These are phyloP conservation scores for Pedionomus torquatus DNA, from an alignment of 2,113 vertebrate species.

Conservation along the genomic window DNA sequence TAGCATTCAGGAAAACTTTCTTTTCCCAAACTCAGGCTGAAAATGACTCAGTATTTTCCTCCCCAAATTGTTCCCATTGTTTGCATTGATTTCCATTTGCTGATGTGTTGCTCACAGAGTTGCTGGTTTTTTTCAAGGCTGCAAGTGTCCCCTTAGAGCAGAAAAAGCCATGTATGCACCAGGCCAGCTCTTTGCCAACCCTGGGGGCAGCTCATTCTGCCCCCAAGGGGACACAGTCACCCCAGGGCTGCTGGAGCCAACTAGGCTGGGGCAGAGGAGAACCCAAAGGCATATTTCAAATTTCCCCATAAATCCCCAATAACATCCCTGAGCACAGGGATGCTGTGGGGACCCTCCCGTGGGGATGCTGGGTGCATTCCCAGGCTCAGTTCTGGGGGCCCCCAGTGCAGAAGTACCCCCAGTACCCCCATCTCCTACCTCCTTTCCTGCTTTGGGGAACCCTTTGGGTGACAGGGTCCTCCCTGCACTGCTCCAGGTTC, in stretches of 20 bases:
- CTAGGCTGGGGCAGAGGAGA: neutral
- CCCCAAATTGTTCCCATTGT: neutral
- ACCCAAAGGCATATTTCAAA: neutral
- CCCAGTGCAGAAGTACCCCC: neutral
- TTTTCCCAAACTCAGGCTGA: neutral
- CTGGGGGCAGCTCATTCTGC: neutral
- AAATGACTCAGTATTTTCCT: neutral
- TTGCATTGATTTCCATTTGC: neutral
- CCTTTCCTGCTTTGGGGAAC: neutral
- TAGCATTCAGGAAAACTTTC: neutral
- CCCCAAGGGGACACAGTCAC: neutral
- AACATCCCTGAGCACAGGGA: rapidly evolving
- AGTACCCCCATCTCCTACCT: neutral
- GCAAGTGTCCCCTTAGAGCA: neutral
- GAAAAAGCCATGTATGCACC: neutral
- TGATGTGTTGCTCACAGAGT: neutral
- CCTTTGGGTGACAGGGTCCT: neutral
- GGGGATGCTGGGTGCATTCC: neutral
- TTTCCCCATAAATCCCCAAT: neutral
- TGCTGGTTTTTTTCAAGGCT: neutral
- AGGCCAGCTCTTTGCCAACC: neutral
- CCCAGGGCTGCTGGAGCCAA: neutral
- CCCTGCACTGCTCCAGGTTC: rapidly evolving
- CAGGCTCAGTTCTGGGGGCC: rapidly evolving
- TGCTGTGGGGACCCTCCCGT: rapidly evolving